Conservation (phyloP, 2,888 invertebrate genomes). For the Pyralis farinalis region DNA sequence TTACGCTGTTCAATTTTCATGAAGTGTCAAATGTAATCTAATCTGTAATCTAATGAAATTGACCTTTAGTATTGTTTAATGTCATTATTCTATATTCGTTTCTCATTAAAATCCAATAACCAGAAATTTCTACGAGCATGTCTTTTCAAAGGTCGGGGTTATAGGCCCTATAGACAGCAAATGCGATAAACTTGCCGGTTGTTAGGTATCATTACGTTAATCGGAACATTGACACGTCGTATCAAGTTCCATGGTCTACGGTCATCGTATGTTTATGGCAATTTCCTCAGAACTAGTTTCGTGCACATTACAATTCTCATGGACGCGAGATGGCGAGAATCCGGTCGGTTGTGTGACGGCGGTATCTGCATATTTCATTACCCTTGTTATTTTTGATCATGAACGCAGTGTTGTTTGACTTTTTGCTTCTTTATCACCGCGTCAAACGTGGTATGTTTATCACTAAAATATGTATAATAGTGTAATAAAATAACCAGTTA, state of each 20-base stretch:
- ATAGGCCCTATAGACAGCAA: not conserved
- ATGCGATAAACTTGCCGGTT: not conserved
- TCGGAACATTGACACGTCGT: not conserved
- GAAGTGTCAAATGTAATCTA: too few relatives aligned
- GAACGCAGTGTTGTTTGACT: too few relatives aligned
- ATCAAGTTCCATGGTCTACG: constrained; percentile 7
- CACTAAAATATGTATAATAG: too few relatives aligned
- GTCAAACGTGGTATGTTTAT: too few relatives aligned
- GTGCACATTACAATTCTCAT: constrained; percentile 2
- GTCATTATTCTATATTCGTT: too few relatives aligned
- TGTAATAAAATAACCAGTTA: too few relatives aligned
- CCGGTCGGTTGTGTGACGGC: constrained; percentile 22
- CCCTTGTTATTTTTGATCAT: constrained; percentile 19
- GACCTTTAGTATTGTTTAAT: too few relatives aligned
- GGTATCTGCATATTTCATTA: constrained; percentile 47
- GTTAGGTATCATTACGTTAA: not conserved
- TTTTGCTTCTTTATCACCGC: too few relatives aligned
- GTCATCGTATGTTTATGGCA: constrained; percentile 9
- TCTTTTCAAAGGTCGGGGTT: not conserved
- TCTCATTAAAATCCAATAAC: not conserved
- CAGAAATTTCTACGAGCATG: too few relatives aligned
- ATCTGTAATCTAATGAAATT: too few relatives aligned
- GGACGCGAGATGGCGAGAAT: constrained; percentile 26
- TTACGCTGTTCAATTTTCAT: too few relatives aligned
- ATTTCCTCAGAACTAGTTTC: constrained; percentile 10